Base-by-base conservation (phyloP, 2,113 vertebrate genomes). In the Megaceryle maxima region DNA sequence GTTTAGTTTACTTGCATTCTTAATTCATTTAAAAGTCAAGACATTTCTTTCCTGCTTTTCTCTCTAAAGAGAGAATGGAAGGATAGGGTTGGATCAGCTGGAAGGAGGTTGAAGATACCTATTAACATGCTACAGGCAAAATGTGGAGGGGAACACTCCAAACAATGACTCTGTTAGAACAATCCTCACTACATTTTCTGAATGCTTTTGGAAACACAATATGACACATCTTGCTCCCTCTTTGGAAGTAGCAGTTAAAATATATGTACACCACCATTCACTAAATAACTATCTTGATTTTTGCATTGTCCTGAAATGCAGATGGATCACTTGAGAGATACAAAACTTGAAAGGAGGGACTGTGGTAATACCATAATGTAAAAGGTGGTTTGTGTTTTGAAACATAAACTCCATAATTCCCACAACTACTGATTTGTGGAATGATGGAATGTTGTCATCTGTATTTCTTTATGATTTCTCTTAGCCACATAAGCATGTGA, bases 271-370 rank as follows among this genome's bases (percentile, higher is more conserved):
- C 35, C 11, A 46, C 11, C 29, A 26, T 73, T 69, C 56, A 66
- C 18, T 31, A 50, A 51, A 28, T 53, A 25, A 24, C 15, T 50
- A 24, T 44, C 31, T 78, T 82, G 55, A 63, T 37, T 76, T 55
- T 63, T 83, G 5, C 2, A 10, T 80, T 68, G 9, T 43, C 35
- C 16, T 7, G 4, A 79, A 80, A 35, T 43, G 6, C 85, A 75
- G 25, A 41, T 77, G 16, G 24, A 31, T 82, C 44, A 10, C 2
- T 26, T 77, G 50, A 60, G 59, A 76, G 6, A 62, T 4, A 2
- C 2, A 86, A 77, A 57, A n/a, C 21, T 46, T 20, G 2, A 33
- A 80, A 50, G 2, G 31, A 62, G 4, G 0, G 0, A 17, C 14
- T 73, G 28, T 80, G 6, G 4, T 33, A 77, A 22, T 39, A 25